Base-by-base conservation (phyloP, 1,140 invertebrate genomes). In the Lucilia cuprina region DNA sequence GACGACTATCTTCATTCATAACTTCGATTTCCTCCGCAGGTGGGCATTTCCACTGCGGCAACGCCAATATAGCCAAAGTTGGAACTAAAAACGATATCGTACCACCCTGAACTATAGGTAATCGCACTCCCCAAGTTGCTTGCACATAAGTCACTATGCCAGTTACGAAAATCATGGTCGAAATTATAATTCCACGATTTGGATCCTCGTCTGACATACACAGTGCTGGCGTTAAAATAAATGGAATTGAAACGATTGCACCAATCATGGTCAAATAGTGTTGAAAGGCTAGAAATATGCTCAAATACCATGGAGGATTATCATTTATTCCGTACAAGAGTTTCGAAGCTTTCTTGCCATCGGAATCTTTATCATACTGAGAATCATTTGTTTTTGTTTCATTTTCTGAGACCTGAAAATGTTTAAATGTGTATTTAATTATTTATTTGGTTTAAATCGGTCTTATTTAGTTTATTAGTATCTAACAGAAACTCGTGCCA, bases 211-310 rank as follows among this genome's bases (percentile, higher is more conserved):
- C 94, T 2, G 92, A 93, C 94, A 98, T 97, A 89, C 97, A 98
- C 2, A 98, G 92, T 0, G 95, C 94, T 2, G 95, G 95, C 17
- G 95, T 95, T 60, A 98, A 89, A 70, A 98, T 95, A 85, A 97
- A 96, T 0, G 96, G 96, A 84, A 96, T 96, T 1, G 96, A 94
- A 0, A 97, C 95, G 41, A 96, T 97, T 0, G 95, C 95, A 0
- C 96, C 96, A 55, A 97, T 96, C 95, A 97, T 96, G 0, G 96
- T 96, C 83, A 97, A 90, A 88, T 97, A 97, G 89, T 97, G 96
- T 95, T 98, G 92, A 25, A 97, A 91, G 50, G 96, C 96, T 91
- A 97, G 94, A 86, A 97, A 94, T 82, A 97, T 93, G 85, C 95
- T 95, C 0, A 97, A 91, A 89, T 97, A 96, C 95, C 95, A 96